phyloP scores from a whole-genome alignment of 2,797 vertebrate genomes.

The Notolabrus celidotus region DNA sequence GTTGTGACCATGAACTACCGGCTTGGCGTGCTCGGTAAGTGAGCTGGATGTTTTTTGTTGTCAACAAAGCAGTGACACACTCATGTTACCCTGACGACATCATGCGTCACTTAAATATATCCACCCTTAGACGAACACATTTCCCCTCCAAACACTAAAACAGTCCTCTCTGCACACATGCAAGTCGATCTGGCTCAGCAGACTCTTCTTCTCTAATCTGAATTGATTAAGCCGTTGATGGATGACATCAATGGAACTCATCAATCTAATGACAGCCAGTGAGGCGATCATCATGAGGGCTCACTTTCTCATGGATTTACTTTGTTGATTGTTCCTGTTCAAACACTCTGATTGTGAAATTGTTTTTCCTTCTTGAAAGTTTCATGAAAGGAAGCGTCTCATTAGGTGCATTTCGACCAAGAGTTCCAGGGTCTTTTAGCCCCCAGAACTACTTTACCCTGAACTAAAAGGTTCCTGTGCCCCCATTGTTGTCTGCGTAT shows the following conservation, averaged over 20 bases:
- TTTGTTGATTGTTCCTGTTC: constrained; percentile 33
- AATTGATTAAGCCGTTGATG: constrained; percentile 55
- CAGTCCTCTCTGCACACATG: constrained; percentile 9
- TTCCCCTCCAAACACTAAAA: constrained; percentile 3
- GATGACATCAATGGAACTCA: constrained; percentile 57
- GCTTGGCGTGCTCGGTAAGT: constrained; percentile 94
- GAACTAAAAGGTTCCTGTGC: no score
- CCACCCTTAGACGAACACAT: not conserved
- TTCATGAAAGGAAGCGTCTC: not conserved
- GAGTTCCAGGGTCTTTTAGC: no score
- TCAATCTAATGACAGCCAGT: constrained; percentile 59
- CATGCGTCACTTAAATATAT: not conserved
- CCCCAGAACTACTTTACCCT: no score
- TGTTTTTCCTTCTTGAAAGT: constrained; percentile 20
- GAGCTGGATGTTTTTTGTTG: not conserved
- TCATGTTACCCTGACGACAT: not conserved
- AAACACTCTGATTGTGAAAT: constrained; percentile 40
- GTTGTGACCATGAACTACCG: constrained; percentile 97
- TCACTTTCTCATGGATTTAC: constrained; percentile 52
- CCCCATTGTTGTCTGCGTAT: no score
- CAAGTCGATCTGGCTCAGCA: constrained; percentile 24
- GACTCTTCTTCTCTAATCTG: constrained; percentile 24
- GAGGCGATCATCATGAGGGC: constrained; percentile 41
- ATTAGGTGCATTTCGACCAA: no score
- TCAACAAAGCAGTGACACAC: not conserved